These are phyloP conservation scores for Oreochromis mossambicus DNA, from an alignment of 2,797 vertebrate genomes.

Conservation along the genomic window DNA sequence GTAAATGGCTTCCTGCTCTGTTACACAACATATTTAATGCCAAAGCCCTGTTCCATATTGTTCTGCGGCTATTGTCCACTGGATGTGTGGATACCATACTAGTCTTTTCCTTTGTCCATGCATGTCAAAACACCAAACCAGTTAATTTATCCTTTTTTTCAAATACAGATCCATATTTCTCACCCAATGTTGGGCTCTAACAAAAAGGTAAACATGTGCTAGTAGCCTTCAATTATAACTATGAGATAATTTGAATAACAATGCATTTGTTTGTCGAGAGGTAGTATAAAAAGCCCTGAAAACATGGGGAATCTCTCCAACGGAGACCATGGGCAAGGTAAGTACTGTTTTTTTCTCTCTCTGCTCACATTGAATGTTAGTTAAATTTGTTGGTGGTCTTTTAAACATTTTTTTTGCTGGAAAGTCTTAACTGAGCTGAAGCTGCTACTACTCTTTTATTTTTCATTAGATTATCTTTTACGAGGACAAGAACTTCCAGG, in stretches of 20 bases:
- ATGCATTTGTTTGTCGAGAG: constrained; percentile 78
- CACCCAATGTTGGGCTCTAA: constrained; percentile 72
- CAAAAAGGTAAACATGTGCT: constrained; percentile 79
- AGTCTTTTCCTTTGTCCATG: constrained; percentile 78
- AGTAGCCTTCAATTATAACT: constrained; percentile 72
- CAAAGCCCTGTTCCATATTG: constrained; percentile 76
- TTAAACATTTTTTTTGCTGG: background rate
- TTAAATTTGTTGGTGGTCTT: background rate
- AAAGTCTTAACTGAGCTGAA: background rate
- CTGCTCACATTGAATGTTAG: constrained; percentile 18
- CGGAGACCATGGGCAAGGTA: constrained; percentile 83
- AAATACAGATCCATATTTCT: constrained; percentile 81
- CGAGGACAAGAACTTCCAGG: constrained; percentile 82
- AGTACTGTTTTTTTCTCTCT: constrained; percentile 55
- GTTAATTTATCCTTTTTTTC: constrained; percentile 73
- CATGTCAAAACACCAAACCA: constrained; percentile 75
- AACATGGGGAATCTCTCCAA: constrained; percentile 80
- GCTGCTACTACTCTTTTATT: background rate
- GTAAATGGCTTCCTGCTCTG: constrained; percentile 63
- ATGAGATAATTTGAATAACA: constrained; percentile 79
- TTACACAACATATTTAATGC: constrained; percentile 73
- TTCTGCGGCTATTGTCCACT: constrained; percentile 75
- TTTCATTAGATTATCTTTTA: constrained; percentile 77
- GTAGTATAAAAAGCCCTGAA: constrained; percentile 80
- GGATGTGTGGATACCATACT: constrained; percentile 76